Evolutionary conservation across 2,797 vertebrate genomes (phyloP), one percentile per base, ranked within the genome.

Genomic region (Taeniopygia guttata): DNA sequence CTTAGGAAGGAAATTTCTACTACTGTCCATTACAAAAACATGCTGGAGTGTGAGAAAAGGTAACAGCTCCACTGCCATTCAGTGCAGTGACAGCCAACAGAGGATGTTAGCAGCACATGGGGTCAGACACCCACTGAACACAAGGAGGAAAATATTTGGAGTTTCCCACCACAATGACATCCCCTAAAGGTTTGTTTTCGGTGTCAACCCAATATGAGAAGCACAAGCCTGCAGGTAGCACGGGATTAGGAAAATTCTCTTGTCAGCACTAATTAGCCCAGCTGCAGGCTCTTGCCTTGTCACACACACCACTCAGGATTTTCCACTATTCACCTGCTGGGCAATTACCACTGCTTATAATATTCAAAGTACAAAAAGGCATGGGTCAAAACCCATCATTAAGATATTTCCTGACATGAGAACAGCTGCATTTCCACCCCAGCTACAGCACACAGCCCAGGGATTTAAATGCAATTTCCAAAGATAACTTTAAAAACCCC

Each of bases 21-120:
- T 90, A 83, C 54, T 90, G 43, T 77, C 91, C 89, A 75, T 45
- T 95, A 60, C 29, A 87, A 60, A 91, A 82, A 60, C 63, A 43
- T 3, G 11, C 27, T 93, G 45, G 13, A n/a, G 4, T 8, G 20
- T 34, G 11, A 72, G 43, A 45, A 56, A 48, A 78, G 4, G 38
- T 27, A 75, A 46, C n/a, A 73, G 26, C 21, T 86, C 38, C 25
- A 43, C 27, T 82, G 69, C 64, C 26, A n/a, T 66, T 58, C 46
- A 40, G 34, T 22, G 26, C 52, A 59, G 26, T 19, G 29, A 43
- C 52, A 84, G 45, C 29, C 67, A 80, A 23, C 26, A 84, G 30
- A 75, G 40, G 13, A n/a, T 84, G 12, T 29, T 18, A 12, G 4
- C 17, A 76, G 34, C 18, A 30, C 12, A 5, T 0, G 1, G 13